Evolutionary conservation across 2,888 invertebrate genomes (phyloP).

Genomic region (Sipha maydis): DNA sequence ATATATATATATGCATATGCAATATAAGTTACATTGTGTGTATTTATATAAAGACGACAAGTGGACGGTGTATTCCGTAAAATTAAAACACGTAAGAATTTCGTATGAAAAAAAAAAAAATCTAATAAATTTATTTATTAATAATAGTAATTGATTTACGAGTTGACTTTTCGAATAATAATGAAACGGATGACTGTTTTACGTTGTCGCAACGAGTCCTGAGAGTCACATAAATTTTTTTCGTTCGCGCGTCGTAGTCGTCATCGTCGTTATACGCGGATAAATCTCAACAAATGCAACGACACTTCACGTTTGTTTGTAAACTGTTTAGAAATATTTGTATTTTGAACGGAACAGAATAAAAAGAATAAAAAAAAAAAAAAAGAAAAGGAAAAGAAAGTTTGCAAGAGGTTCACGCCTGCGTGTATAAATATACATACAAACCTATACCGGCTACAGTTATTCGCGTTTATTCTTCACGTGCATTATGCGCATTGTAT

Average conservation of each 20-base stretch:
- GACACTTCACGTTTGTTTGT: constrained; percentile 15
- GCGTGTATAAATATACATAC: neutral
- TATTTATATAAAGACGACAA: neutral
- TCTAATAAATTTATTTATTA: constrained; percentile 26
- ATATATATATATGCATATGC: no score
- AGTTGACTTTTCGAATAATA: constrained; percentile 47
- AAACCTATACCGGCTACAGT: neutral
- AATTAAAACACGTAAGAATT: neutral
- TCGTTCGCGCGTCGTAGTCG: constrained; percentile 4
- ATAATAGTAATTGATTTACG: constrained; percentile 60
- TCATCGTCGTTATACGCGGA: neutral
- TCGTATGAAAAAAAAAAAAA: neutral
- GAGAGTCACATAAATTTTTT: constrained; percentile 43
- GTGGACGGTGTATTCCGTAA: neutral
- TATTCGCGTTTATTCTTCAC: neutral
- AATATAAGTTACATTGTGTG: no score
- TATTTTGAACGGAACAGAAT: neutral
- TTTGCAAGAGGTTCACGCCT: neutral
- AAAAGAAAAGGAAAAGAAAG: neutral
- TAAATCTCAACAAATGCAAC: constrained; percentile 37
- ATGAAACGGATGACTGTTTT: constrained; percentile 47
- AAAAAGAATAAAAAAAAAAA: neutral
- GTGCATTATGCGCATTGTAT: neutral
- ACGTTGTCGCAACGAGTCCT: constrained; percentile 39
- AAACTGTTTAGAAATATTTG: constrained; percentile 25